These are phyloP conservation scores for Panzeria rudis DNA, from an alignment of 2,888 invertebrate genomes.

Conservation along the genomic window DNA sequence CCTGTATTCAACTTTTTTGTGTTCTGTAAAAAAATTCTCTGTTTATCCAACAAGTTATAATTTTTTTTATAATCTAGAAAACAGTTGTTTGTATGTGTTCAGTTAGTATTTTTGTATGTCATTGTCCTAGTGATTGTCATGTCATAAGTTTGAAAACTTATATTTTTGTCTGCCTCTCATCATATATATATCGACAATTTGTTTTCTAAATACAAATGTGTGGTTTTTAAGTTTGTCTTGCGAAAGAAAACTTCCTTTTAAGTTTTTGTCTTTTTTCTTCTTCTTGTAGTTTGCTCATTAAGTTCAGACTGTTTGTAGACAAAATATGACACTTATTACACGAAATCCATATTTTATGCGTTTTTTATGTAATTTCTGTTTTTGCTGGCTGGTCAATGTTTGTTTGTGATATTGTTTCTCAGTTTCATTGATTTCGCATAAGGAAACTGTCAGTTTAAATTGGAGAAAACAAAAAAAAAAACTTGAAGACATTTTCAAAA, in stretches of 20 bases:
- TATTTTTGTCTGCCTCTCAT: slow-evolving; percentile 38
- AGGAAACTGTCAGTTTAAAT: slow-evolving; percentile 54
- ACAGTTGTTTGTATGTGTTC: slow-evolving; percentile 3
- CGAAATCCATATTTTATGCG: slow-evolving; percentile 64
- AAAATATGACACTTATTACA: slow-evolving; percentile 71
- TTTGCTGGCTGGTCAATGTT: slow-evolving; percentile 52
- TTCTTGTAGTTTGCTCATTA: slow-evolving; percentile 35
- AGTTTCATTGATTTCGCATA: slow-evolving; percentile 33
- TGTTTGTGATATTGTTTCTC: not conserved
- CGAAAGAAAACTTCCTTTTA: slow-evolving; percentile 36
- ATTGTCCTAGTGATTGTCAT: slow-evolving; percentile 63
- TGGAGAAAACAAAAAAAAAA: not conserved
- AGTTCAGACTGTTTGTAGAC: slow-evolving; percentile 69
- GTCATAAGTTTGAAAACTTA: slow-evolving; percentile 62
- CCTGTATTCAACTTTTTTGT: slow-evolving; percentile 22
- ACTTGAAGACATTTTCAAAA: slow-evolving; percentile 27
- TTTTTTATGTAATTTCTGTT: slow-evolving; percentile 45
- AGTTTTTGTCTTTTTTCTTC: slow-evolving; percentile 20
- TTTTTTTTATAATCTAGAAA: slow-evolving; percentile 10
- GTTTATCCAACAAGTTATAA: slow-evolving; percentile 49
- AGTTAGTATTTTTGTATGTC: slow-evolving; percentile 47
- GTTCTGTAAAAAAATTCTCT: slow-evolving; percentile 29
- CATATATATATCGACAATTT: slow-evolving; percentile 63
- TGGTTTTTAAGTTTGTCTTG: slow-evolving; percentile 44
- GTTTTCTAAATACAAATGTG: slow-evolving; percentile 52